A percentile compares a stretch with the other conserved stretches of the same genome.
phyloP scores from a whole-genome alignment of 2,888 invertebrate genomes.

The Capitulum mitella region DNA sequence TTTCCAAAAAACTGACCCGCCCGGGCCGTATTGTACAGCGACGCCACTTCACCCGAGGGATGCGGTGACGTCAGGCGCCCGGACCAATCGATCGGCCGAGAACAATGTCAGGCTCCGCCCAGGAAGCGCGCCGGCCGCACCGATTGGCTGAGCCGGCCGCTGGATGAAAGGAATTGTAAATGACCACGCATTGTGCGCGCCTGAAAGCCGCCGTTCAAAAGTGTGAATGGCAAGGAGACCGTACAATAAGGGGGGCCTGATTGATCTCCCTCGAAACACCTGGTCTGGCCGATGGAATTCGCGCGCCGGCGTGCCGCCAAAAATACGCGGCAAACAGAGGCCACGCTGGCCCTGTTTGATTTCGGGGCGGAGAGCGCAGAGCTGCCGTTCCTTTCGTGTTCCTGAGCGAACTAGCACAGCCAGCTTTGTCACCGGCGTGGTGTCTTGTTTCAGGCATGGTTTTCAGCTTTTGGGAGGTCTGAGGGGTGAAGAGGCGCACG shows the following conservation, averaged over 20 bases:
- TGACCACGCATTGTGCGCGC: conserved; percentile 25
- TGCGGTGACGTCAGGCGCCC: background rate
- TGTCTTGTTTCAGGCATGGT: background rate
- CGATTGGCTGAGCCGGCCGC: background rate
- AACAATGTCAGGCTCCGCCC: conserved; percentile 26
- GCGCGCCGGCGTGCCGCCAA: conserved; percentile 16
- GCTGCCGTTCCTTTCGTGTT: too few relatives aligned
- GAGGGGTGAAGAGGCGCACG: background rate
- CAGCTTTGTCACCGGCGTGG: background rate
- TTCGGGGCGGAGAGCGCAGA: too few relatives aligned
- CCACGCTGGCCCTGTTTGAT: background rate
- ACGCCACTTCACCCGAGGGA: background rate
- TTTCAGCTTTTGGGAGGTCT: background rate
- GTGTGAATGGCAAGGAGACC: conserved; percentile 18
- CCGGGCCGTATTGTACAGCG: background rate
- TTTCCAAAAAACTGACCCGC: conserved; percentile 24
- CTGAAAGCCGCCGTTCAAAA: conserved; percentile 9
- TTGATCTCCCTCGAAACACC: conserved; percentile 22
- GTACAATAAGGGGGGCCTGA: conserved; percentile 8
- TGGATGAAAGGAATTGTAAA: conserved; percentile 25
- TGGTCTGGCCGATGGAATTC: background rate
- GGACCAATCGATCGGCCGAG: conserved; percentile 25
- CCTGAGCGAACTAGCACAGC: too few relatives aligned
- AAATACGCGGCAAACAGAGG: conserved; percentile 21
- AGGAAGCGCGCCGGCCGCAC: background rate